A percentile compares a stretch with the other conserved stretches of the same genome.
Conservation (phyloP, 2,888 invertebrate genomes). For the Bhutanitis thaidina region DNA sequence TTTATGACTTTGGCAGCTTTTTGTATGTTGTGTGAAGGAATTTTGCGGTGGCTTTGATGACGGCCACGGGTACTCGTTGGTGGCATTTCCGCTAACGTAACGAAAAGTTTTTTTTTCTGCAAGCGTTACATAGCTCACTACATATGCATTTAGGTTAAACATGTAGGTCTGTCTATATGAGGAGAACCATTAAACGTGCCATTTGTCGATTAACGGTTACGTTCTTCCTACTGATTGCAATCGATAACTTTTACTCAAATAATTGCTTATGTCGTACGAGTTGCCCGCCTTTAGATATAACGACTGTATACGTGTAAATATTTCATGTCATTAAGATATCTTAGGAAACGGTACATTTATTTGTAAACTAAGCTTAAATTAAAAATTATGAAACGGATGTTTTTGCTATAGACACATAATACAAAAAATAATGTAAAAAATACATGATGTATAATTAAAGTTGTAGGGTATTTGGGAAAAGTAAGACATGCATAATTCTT, state of each 20-base stretch:
- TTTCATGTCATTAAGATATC: constrained; percentile 18
- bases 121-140: constrained; percentile 22
- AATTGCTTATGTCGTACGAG: constrained; percentile 12
- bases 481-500: too few species aligned
- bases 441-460: too few species aligned
- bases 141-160: constrained; percentile 20
- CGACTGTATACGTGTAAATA: constrained; percentile 15
- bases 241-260: constrained; percentile 21
- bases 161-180: constrained; percentile 20
- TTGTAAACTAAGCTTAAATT: not conserved
- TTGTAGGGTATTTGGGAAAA: too few species aligned
- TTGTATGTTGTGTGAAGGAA: constrained; percentile 63
- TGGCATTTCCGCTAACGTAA: constrained; percentile 71
- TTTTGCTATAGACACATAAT: constrained; percentile 10
- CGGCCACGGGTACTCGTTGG: constrained; percentile 53
- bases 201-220: constrained; percentile 21
- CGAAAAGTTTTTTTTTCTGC: constrained; percentile 39
- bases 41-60: constrained; percentile 65
- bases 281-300: constrained; percentile 16
- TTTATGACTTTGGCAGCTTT: constrained; percentile 72
- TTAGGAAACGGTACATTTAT: constrained; percentile 16
- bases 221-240: constrained; percentile 21
- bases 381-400: not conserved
- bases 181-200: constrained; percentile 19
- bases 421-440: too few species aligned